Evolutionary conservation across 2,113 vertebrate genomes (phyloP).

Genomic region (Zosterops hypoxanthus): DNA sequence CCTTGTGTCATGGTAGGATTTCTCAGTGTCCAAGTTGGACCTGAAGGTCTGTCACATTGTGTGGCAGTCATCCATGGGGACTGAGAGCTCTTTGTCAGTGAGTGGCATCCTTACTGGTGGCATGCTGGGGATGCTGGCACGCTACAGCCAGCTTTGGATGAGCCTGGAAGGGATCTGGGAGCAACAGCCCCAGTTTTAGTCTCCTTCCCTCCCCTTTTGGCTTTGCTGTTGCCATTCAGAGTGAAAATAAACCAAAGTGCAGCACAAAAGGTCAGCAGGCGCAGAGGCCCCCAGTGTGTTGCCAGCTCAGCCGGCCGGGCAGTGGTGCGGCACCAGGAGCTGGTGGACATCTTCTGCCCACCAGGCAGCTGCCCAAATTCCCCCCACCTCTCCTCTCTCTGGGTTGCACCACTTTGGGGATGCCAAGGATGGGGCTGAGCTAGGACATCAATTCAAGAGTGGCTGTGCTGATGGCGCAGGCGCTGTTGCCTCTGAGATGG

Average conservation of each 20-base stretch:
- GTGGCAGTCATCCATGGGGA: background rate
- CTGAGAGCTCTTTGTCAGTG: background rate
- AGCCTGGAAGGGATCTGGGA: background rate
- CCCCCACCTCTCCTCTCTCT: background rate
- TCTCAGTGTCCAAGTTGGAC: background rate
- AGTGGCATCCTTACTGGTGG: background rate
- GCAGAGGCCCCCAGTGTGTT: background rate
- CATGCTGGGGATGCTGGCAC: background rate
- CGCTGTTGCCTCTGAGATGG: background rate
- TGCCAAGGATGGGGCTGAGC: background rate
- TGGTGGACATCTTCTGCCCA: rapidly evolving
- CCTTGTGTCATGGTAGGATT: background rate
- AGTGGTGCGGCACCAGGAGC: background rate
- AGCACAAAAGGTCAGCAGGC: slow-evolving; percentile 3
- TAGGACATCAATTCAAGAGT: rapidly evolving
- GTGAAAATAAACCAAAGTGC: slow-evolving; percentile 1
- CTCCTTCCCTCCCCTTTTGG: slow-evolving; percentile 1
- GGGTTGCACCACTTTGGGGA: rapidly evolving
- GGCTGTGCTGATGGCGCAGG: background rate
- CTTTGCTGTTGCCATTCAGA: background rate
- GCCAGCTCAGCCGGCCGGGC: background rate
- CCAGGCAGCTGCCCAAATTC: background rate
- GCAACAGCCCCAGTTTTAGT: background rate
- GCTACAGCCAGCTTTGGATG: rapidly evolving
- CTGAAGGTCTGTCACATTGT: background rate